Evolutionary conservation across 1,140 invertebrate species (phyloP).

Genomic region (Zaprionus ghesquierei): DNA sequence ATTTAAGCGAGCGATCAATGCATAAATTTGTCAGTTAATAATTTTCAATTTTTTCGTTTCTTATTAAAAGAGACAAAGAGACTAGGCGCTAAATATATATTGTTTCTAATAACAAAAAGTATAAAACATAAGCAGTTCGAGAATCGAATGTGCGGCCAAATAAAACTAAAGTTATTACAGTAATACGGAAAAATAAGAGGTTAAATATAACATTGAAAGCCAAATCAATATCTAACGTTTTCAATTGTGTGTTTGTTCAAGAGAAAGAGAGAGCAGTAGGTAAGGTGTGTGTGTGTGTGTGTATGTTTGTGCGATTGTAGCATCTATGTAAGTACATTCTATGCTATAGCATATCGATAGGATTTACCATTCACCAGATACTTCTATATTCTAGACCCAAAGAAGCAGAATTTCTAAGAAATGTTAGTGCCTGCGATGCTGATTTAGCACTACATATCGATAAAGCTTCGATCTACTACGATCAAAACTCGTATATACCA

Average conservation of each 20-base stretch:
- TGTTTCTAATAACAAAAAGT: slow-evolving; percentile 40
- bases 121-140: slow-evolving; percentile 50
- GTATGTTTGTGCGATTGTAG: not conserved
- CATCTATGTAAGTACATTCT: not conserved
- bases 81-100: slow-evolving; percentile 45
- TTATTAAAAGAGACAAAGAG: slow-evolving; percentile 55
- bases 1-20: slow-evolving; percentile 59
- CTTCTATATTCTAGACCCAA: not conserved
- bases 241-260: not conserved
- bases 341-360: slow-evolving; percentile 2
- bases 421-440: slow-evolving; percentile 3
- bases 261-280: too few relatives aligned
- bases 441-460: not conserved
- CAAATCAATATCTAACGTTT: slow-evolving; percentile 18
- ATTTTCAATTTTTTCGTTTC: slow-evolving; percentile 50
- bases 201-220: slow-evolving; percentile 44
- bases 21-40: slow-evolving; percentile 74
- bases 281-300: slow-evolving; percentile 7
- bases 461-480: not conserved
- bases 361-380: slow-evolving; percentile 31
- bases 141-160: slow-evolving; percentile 32
- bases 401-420: slow-evolving; percentile 1
- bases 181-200: slow-evolving; percentile 37
- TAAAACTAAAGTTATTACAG: slow-evolving; percentile 29
- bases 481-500: too few relatives aligned